phyloP scores from a whole-genome alignment of 2,797 vertebrate species.

The Myoxocephalus aenaeus region DNA sequence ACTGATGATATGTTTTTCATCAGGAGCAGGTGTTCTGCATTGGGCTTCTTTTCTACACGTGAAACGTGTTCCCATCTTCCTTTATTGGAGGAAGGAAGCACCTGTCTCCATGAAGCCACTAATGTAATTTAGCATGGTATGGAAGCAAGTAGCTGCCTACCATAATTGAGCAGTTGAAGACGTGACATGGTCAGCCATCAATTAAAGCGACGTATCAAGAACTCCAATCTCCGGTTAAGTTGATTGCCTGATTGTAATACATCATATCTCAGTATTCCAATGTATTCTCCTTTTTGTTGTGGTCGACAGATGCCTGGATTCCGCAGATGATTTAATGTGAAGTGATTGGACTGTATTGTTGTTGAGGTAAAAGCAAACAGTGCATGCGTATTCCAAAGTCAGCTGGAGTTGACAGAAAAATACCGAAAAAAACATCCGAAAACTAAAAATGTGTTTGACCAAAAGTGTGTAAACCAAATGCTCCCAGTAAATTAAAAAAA shows the following conservation, averaged over 20 bases:
- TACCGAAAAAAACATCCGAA: not conserved
- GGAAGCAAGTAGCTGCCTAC: slow-evolving; percentile 70
- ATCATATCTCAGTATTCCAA: slow-evolving; percentile 56
- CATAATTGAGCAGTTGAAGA: slow-evolving; percentile 82
- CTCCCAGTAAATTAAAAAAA: not conserved
- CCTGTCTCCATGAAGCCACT: slow-evolving; percentile 70
- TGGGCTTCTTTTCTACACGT: slow-evolving; percentile 39
- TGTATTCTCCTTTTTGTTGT: slow-evolving; percentile 3
- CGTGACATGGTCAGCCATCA: slow-evolving; percentile 83
- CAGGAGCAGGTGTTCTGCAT: slow-evolving; percentile 54
- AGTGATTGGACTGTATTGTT: slow-evolving; percentile 62
- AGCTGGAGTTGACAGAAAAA: slow-evolving; percentile 47
- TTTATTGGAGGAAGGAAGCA: slow-evolving; percentile 57
- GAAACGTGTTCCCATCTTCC: slow-evolving; percentile 38
- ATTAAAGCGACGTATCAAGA: slow-evolving; percentile 74
- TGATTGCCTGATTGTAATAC: slow-evolving; percentile 65
- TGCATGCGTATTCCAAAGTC: slow-evolving; percentile 45
- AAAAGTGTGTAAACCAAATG: not conserved
- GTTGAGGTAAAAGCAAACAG: slow-evolving; percentile 38
- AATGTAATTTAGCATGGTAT: slow-evolving; percentile 76
- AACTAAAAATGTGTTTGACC: not conserved
- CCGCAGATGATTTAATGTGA: slow-evolving; percentile 55
- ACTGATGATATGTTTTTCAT: slow-evolving; percentile 11
- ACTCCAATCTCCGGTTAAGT: slow-evolving; percentile 65
- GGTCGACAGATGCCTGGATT: slow-evolving; percentile 27